phyloP scores from a whole-genome alignment of 2,888 invertebrate genomes.

The Lysandra bellargus region DNA sequence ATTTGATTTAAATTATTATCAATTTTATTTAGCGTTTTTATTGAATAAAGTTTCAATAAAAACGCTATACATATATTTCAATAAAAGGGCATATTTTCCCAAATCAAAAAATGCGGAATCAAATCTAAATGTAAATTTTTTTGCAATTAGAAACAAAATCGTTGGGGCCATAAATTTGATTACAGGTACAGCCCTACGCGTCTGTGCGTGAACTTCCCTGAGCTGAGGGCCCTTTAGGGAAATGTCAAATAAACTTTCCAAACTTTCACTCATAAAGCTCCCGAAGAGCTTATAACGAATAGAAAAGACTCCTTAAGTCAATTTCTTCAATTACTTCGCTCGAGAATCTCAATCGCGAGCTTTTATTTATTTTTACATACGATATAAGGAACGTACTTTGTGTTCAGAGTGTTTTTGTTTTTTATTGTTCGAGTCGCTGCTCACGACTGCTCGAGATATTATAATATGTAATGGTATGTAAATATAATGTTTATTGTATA shows the following conservation, averaged over 20 bases:
- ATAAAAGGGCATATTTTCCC: not conserved
- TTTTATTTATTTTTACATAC: conserved; percentile 9
- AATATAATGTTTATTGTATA: no score
- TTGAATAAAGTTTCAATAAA: not conserved
- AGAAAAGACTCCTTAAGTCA: conserved; percentile 32
- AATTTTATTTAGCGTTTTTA: not conserved
- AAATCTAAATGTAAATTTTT: conserved; percentile 35
- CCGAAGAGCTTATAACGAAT: conserved; percentile 35
- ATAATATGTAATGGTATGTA: no score
- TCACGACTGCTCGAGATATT: no score
- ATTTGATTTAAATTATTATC: not conserved
- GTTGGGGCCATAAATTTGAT: conserved; percentile 57
- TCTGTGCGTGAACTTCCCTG: conserved; percentile 56
- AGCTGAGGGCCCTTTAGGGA: conserved; percentile 52
- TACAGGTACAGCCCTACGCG: conserved; percentile 51
- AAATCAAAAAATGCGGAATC: conserved; percentile 13
- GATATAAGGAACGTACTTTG: not conserved
- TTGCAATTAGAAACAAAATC: conserved; percentile 43
- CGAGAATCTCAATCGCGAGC: not conserved
- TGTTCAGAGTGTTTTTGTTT: not conserved
- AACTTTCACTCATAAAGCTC: conserved; percentile 49
- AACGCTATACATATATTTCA: no score
- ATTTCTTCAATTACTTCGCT: conserved; percentile 25
- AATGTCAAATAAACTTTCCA: conserved; percentile 61
- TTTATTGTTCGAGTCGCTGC: not conserved